phyloP scores from a whole-genome alignment of 2,797 vertebrate genomes.

The Pseudochromis fuscus region DNA sequence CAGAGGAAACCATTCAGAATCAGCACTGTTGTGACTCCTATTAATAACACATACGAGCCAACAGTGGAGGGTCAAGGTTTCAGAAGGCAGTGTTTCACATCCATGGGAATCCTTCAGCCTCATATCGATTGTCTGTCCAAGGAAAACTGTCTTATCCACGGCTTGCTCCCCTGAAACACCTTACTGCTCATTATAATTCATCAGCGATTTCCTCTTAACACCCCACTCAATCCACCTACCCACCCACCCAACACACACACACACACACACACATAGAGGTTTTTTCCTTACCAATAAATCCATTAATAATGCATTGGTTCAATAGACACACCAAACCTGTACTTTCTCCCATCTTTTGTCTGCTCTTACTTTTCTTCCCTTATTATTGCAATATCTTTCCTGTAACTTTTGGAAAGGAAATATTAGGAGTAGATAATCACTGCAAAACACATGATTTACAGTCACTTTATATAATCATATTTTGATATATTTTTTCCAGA shows the following conservation, averaged over 20 bases:
- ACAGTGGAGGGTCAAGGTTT: slow-evolving; percentile 71
- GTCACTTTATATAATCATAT: not conserved
- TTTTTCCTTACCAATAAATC: slow-evolving; percentile 79
- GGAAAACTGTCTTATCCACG: slow-evolving; percentile 65
- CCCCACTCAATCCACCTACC: slow-evolving; percentile 41
- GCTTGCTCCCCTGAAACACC: slow-evolving; percentile 75
- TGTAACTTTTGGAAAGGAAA: slow-evolving; percentile 16
- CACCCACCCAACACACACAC: slow-evolving; percentile 16
- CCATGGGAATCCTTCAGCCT: slow-evolving; percentile 75
- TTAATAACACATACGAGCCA: slow-evolving; percentile 70
- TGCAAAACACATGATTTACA: not conserved
- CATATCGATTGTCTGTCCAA: slow-evolving; percentile 75
- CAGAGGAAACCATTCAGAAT: slow-evolving; percentile 1
- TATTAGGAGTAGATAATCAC: not conserved
- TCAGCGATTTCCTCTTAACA: slow-evolving; percentile 75
- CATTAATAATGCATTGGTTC: slow-evolving; percentile 81
- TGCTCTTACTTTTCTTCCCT: slow-evolving; percentile 8
- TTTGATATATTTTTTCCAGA: not conserved
- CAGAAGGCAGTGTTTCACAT: slow-evolving; percentile 66
- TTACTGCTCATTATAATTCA: slow-evolving; percentile 83
- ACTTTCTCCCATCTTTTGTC: slow-evolving; percentile 30
- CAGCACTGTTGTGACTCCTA: slow-evolving; percentile 52
- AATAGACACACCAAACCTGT: slow-evolving; percentile 63
- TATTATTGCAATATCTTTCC: not conserved
- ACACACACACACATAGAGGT: slow-evolving; percentile 34